These are phyloP conservation scores for Cardinalis cardinalis DNA, from an alignment of 2,113 vertebrate genomes.

Conservation along the genomic window DNA sequence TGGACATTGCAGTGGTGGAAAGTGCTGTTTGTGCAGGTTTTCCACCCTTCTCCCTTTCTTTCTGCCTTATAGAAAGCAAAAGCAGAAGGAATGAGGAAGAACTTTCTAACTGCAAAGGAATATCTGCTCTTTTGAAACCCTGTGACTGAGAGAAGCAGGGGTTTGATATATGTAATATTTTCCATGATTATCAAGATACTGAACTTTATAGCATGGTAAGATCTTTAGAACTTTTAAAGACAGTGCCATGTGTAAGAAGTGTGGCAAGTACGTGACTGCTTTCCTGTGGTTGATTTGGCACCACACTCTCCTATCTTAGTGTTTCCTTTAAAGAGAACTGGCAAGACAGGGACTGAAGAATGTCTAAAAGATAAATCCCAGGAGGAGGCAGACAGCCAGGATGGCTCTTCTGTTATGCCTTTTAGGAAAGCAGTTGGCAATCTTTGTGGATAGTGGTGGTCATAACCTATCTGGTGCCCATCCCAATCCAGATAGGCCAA, in stretches of 20 bases:
- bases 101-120: neutral
- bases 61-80: neutral
- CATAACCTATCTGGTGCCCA: neutral
- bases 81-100: neutral
- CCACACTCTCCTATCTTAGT: neutral
- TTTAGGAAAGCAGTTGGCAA: neutral
- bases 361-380: neutral
- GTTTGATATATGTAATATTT: neutral
- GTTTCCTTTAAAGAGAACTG: neutral
- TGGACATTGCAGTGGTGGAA: neutral
- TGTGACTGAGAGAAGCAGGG: neutral
- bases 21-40: neutral
- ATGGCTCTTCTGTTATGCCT: neutral
- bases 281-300: neutral
- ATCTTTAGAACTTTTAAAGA: neutral
- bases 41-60: neutral
- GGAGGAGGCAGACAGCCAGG: neutral
- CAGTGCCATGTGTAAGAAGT: neutral
- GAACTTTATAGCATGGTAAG: neutral
- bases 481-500: neutral
- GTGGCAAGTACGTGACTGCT: neutral
- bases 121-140: neutral
- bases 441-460: neutral
- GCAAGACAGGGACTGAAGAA: neutral
- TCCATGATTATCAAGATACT: neutral